Base-by-base conservation (phyloP, 2,888 invertebrate species). In the Tanypteryx hageni region DNA sequence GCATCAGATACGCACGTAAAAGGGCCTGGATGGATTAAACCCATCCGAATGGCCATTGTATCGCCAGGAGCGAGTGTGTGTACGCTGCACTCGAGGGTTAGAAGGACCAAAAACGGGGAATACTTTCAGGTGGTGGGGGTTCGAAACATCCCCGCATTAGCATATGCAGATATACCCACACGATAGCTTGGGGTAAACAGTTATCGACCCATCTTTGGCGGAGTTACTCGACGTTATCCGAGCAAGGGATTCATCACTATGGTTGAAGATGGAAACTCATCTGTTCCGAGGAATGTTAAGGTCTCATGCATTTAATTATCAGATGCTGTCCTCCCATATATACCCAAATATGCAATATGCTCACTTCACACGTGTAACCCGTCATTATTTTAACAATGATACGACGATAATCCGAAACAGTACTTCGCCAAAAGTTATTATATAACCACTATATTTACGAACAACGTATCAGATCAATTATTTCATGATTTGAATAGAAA, bases 261-360 rank as follows among this genome's bases (percentile, higher is more conserved):
- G 44, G 44, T 44, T 44, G 76, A 76, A 76, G 76, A 76, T 8
- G 18, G 16, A 64, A 18, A n/a, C 68, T n/a, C n/a, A 27, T 76
- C 76, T 76, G 76, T 76, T 76, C 13, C 76, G 13, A 22, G 76
- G 76, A 76, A 76, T 76, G 76, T 76, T 76, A 27, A 76, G 76
- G 22, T 76, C 13, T 13, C 76, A 18, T 18, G 76, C 76, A 76
- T 76, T 76, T 76, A 76, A 76, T 76, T 76, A 76, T 76, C 76
- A 22, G 18, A 76, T 76, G 76, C 76, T 44, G 44, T 44, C 76
- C 27, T 22, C 27, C 76, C 76, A 27, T 76, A 13, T 18, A 11
- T 76, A 27, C 22, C 76, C 22, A 27, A 68, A 68, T 68, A 13
- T 76, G 76, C 76, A 27, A 27, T 18, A 1, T 76, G 76, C 76